Conservation (phyloP, 2,888 invertebrate genomes). For the Cheilosia pagana region DNA sequence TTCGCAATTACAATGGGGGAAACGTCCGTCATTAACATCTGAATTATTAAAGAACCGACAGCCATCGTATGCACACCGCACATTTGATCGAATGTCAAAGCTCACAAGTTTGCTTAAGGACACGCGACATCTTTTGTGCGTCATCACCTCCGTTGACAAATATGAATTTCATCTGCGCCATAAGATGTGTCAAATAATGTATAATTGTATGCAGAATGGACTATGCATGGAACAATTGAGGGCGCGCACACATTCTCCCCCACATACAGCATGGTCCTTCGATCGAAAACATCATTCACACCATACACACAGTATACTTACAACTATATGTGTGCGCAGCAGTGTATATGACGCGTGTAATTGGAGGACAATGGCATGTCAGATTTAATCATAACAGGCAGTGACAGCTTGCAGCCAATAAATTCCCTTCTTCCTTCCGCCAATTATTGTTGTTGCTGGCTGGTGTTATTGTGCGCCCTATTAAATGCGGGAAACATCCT, state of each 20-base stretch:
- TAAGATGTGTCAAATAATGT: slow-evolving; percentile 54
- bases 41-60: slow-evolving; percentile 29
- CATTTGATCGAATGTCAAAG: slow-evolving; percentile 61
- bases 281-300: slow-evolving; percentile 61
- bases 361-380: slow-evolving; percentile 77
- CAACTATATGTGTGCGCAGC: slow-evolving; percentile 34
- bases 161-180: slow-evolving; percentile 65
- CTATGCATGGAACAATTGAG: slow-evolving; percentile 67
- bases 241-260: slow-evolving; percentile 12
- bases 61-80: not conserved
- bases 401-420: slow-evolving; percentile 77
- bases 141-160: slow-evolving; percentile 66
- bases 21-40: slow-evolving; percentile 30
- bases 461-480: slow-evolving; percentile 63
- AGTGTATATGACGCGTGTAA: slow-evolving; percentile 78
- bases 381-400: slow-evolving; percentile 77
- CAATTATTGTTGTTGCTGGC: slow-evolving; percentile 63
- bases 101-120: slow-evolving; percentile 63
- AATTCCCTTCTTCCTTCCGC: slow-evolving; percentile 75
- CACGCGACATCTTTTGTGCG: slow-evolving; percentile 70
- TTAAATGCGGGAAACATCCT: slow-evolving; percentile 65
- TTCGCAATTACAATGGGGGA: not conserved
- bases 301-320: slow-evolving; percentile 38
- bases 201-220: slow-evolving; percentile 47
- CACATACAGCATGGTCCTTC: not conserved